Percentiles rank a stretch among this genome's conserved stretches.
phyloP scores from a whole-genome alignment of 2,113 vertebrate genomes.

The Calypte anna region DNA sequence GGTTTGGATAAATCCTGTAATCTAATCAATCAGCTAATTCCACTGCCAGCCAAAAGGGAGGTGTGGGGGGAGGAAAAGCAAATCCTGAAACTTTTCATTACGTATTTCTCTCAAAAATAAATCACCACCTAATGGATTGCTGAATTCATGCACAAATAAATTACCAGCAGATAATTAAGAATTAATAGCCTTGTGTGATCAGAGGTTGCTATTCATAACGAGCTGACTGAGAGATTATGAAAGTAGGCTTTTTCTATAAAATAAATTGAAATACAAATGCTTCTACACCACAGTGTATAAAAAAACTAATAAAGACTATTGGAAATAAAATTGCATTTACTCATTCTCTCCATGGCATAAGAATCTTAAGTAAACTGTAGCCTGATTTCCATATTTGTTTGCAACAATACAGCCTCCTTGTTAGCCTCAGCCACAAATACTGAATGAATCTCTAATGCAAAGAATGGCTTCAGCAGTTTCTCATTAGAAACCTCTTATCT shows the following conservation, averaged over 20 bases:
- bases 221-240: constrained; percentile 16
- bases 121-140: constrained; percentile 40
- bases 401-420: not conserved
- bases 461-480: not conserved
- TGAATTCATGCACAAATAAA: constrained; percentile 55
- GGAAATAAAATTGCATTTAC: constrained; percentile 8
- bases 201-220: constrained; percentile 39
- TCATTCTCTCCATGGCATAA: not conserved
- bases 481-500: not conserved
- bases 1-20: constrained; percentile 62
- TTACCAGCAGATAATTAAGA: constrained; percentile 64
- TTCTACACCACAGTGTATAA: not conserved
- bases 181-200: constrained; percentile 52
- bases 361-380: not conserved
- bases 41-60: constrained; percentile 7
- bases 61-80: not conserved
- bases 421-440: not conserved
- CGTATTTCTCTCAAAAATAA: constrained; percentile 56
- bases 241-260: constrained; percentile 32
- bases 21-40: constrained; percentile 70
- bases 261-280: constrained; percentile 50
- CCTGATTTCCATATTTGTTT: not conserved
- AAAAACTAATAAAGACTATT: constrained; percentile 44
- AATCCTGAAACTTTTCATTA: constrained; percentile 48
- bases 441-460: not conserved